Evolutionary conservation across 2,888 invertebrate genomes (phyloP).

Genomic region (Heliconius ismenius): DNA sequence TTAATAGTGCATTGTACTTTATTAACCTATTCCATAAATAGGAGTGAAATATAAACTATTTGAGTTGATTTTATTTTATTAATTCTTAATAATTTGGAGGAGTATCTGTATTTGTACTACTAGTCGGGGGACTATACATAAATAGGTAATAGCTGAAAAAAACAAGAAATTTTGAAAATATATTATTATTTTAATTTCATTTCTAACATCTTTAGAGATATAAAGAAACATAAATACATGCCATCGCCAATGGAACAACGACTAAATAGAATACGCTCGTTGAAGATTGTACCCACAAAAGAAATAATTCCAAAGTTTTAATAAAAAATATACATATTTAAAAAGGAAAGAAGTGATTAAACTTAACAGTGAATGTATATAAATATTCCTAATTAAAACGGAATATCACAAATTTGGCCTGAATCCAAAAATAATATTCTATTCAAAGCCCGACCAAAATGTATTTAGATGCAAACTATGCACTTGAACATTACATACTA

Average conservation of each 20-base stretch:
- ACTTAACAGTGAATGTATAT: no score
- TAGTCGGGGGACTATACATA: no score
- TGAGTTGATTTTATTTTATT: not conserved
- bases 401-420: not conserved
- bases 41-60: not conserved
- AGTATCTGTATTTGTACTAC: not conserved
- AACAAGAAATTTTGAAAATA: no score
- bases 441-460: not conserved
- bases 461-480: not conserved
- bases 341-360: no score
- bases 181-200: no score
- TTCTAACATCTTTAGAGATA: not conserved
- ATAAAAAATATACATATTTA: no score
- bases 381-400: not conserved
- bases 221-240: not conserved
- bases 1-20: slow-evolving; percentile 13
- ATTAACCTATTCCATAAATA: not conserved
- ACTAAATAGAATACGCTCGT: not conserved
- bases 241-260: not conserved
- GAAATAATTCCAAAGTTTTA: no score
- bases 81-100: not conserved
- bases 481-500: no score
- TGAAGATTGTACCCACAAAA: no score
- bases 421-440: not conserved
- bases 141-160: no score